Conservation (phyloP, 2,797 vertebrate genomes). For the Apodemus agrarius region DNA sequence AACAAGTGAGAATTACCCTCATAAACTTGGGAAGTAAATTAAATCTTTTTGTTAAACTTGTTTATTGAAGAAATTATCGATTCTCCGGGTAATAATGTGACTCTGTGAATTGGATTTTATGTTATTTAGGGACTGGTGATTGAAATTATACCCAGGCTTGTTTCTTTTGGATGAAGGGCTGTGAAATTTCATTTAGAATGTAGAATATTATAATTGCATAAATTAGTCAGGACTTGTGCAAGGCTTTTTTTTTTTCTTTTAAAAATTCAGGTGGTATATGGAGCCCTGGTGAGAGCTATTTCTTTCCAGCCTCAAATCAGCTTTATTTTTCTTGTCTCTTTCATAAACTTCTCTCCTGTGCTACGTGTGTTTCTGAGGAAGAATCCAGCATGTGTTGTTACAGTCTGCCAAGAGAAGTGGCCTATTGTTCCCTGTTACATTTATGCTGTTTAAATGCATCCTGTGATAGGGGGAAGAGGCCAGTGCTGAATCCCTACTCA, state of each 20-base stretch:
- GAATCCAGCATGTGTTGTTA: not conserved
- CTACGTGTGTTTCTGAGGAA: not conserved
- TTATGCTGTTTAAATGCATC: not conserved
- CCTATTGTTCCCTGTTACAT: not conserved
- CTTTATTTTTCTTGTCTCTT: slow-evolving; percentile 64
- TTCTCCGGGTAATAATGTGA: slow-evolving; percentile 71
- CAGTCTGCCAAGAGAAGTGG: slow-evolving; percentile 29
- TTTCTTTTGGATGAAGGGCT: slow-evolving; percentile 65
- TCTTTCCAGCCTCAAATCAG: slow-evolving; percentile 45
- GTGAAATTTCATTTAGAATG: slow-evolving; percentile 65
- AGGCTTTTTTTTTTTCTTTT: slow-evolving; percentile 55
- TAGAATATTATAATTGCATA: slow-evolving; percentile 65
- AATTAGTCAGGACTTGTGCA: slow-evolving; percentile 57
- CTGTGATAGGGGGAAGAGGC: not conserved
- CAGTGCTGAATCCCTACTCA: not conserved
- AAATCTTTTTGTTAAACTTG: slow-evolving; percentile 78
- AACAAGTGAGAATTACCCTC: slow-evolving; percentile 68
- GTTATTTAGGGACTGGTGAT: slow-evolving; percentile 67
- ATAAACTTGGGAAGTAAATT: slow-evolving; percentile 76
- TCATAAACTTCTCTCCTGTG: not conserved
- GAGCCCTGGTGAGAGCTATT: slow-evolving; percentile 33
- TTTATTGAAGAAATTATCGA: slow-evolving; percentile 70
- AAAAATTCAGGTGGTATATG: slow-evolving; percentile 39
- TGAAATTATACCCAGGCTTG: slow-evolving; percentile 67
- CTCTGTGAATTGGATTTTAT: slow-evolving; percentile 67